Conservation (phyloP, 2,113 vertebrate species). For the Holacanthus passer region DNA sequence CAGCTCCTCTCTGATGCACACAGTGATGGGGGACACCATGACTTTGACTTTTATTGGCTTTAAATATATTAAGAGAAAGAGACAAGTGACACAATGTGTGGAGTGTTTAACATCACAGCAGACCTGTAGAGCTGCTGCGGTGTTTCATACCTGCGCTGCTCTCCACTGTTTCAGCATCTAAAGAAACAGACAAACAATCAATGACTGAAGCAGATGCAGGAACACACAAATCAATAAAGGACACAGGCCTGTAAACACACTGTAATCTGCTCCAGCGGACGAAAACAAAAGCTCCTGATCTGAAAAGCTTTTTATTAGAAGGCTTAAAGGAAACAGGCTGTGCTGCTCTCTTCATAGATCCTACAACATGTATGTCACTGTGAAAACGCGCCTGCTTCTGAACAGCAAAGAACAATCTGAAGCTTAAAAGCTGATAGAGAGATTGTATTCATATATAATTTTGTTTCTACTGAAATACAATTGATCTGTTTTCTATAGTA, state of each 20-base stretch:
- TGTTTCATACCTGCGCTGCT: conserved; percentile 60
- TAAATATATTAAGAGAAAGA: no score
- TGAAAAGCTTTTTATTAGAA: background rate
- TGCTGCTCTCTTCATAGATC: background rate
- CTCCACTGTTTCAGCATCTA: conserved; percentile 36
- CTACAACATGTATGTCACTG: no score
- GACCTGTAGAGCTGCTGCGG: background rate
- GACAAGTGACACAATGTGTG: background rate
- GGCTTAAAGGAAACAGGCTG: background rate
- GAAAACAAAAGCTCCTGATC: background rate
- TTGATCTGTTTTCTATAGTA: background rate
- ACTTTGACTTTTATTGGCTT: no score
- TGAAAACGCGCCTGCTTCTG: background rate
- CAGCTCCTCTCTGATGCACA: conserved; percentile 85
- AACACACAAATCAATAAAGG: background rate
- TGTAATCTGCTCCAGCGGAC: background rate
- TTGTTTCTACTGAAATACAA: background rate
- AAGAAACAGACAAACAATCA: conserved; percentile 11
- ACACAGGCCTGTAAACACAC: background rate
- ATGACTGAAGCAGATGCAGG: background rate
- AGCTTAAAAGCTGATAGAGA: background rate
- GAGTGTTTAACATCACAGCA: no score
- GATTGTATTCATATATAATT: no score
- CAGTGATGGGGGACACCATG: no score
- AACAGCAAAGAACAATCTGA: background rate